Evolutionary conservation across 2,888 invertebrate species (phyloP).

Genomic region (Monopis laevigella): DNA sequence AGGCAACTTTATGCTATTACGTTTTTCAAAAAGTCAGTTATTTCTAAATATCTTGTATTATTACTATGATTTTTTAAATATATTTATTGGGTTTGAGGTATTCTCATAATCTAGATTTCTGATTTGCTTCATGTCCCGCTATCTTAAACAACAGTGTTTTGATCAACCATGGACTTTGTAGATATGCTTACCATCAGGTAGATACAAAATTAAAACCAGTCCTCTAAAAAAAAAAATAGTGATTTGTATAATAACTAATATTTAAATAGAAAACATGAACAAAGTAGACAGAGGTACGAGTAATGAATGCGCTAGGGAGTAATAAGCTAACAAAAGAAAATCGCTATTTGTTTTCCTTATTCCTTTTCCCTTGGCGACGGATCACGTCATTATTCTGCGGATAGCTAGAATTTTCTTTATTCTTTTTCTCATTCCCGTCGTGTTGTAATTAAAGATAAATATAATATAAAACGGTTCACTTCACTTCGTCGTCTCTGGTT

Average conservation of each 20-base stretch:
- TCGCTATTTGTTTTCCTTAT: conserved; percentile 57
- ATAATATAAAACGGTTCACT: conserved; percentile 61
- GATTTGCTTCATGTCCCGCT: too few relatives aligned
- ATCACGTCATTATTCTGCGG: conserved; percentile 53
- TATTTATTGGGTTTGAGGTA: too few relatives aligned
- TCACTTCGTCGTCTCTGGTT: conserved; percentile 38
- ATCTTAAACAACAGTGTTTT: too few relatives aligned
- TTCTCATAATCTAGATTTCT: too few relatives aligned
- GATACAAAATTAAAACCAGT: too few relatives aligned
- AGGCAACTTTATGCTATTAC: too few relatives aligned
- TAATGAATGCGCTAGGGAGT: conserved; percentile 59
- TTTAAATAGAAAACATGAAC: conserved; percentile 7
- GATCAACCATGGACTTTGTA: too few relatives aligned
- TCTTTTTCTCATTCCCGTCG: conserved; percentile 25
- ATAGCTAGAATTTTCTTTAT: conserved; percentile 26
- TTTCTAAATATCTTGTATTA: too few relatives aligned
- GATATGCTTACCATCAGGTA: too few relatives aligned
- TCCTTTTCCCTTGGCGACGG: conserved; percentile 40
- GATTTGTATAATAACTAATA: background rate
- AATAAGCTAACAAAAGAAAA: conserved; percentile 65
- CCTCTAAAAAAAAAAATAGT: background rate
- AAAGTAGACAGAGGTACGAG: conserved; percentile 30
- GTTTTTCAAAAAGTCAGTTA: too few relatives aligned
- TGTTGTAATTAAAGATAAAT: conserved; percentile 67
- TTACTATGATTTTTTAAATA: too few relatives aligned